Evolutionary conservation across 2,113 vertebrate species (phyloP), one percentile per base, ranked within the genome.

Genomic region (Microtus ochrogaster): DNA sequence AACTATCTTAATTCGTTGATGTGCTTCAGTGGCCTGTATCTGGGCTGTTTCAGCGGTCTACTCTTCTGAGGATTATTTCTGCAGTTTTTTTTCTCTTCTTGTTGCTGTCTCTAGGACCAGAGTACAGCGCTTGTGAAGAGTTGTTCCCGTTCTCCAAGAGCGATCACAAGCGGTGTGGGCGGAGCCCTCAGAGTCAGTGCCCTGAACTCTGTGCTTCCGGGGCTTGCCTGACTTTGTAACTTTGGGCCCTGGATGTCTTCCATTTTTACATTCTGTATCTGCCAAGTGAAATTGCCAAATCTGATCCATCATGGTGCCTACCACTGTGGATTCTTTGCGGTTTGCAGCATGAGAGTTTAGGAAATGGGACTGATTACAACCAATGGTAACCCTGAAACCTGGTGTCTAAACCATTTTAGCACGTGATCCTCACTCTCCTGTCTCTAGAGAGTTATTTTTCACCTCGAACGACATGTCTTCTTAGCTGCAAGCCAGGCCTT

Each of bases 331-430:
- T 47, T 28, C 85, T 95, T 78, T 95, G 74, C 66, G 28, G 76
- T 94, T 95, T n/a, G n/a, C n/a, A n/a, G n/a, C n/a, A 83, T n/a
- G 73, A 90, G 36, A 44, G 19, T n/a, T 73, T 22, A 39, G 58
- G 73, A 94, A 92, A 63, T 19, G 41, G 24, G n/a, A 76, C 63
- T 92, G 66, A 89, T 63, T 68, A 68, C 30, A 52, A 16, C 21
- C 39, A 44, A 47, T 14, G 47, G 22, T 1, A 17, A 19, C 24
- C 22, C 92, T 84, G 70, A 66, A 87, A 41, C 65, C 79, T 90
- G 55, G 41, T 19, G 26, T 79, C 84, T 76, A 74, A 47, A 58
- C 78, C 24, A 7, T 49, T 93, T 94, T 61, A 84, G 72, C 11
- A 28, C 2, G 1, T 52, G 55, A 12, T 3, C 3, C 0, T 11